Evolutionary conservation across 2,888 invertebrate species (phyloP).

Genomic region (Hypselothyrea guttata): DNA sequence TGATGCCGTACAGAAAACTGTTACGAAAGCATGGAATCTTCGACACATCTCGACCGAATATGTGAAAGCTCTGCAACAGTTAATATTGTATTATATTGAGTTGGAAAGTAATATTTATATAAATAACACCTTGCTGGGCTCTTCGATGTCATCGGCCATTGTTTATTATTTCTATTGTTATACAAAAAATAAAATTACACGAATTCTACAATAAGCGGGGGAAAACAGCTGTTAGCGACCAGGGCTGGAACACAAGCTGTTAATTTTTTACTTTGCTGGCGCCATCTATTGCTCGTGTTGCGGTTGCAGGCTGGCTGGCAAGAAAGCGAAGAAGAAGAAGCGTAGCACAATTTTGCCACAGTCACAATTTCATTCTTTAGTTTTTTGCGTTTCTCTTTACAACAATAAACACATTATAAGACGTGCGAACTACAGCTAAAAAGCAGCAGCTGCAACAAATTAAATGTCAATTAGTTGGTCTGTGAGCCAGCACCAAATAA

Average conservation of each 20-base stretch:
- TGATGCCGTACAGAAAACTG: conserved; percentile 89
- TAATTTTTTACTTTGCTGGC: too few relatives aligned
- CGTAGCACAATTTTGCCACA: conserved; percentile 64
- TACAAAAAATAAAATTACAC: conserved; percentile 22
- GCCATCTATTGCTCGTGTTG: too few relatives aligned
- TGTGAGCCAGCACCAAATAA: conserved; percentile 13
- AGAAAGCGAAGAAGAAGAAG: conserved; percentile 45
- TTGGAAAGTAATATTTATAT: background rate
- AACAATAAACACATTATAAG: conserved; percentile 36
- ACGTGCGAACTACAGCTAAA: conserved; percentile 15
- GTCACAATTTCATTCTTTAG: conserved; percentile 74
- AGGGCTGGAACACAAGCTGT: too few relatives aligned
- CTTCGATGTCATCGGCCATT: conserved; percentile 65
- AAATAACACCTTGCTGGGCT: conserved; percentile 50
- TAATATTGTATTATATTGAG: background rate
- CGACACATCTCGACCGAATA: conserved; percentile 88
- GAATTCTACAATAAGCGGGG: conserved; percentile 9
- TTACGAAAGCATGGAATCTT: conserved; percentile 91
- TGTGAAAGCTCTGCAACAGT: conserved; percentile 49
- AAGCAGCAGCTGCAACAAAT: conserved; percentile 16
- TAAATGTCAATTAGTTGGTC: conserved; percentile 41
- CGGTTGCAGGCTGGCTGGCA: too few relatives aligned
- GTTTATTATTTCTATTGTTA: too few relatives aligned
- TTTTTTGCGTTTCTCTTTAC: conserved; percentile 70
- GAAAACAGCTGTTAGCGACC: conserved; percentile 48